Evolutionary conservation across 2,113 vertebrate species (phyloP).

Genomic region (Ammodytes dubius): DNA sequence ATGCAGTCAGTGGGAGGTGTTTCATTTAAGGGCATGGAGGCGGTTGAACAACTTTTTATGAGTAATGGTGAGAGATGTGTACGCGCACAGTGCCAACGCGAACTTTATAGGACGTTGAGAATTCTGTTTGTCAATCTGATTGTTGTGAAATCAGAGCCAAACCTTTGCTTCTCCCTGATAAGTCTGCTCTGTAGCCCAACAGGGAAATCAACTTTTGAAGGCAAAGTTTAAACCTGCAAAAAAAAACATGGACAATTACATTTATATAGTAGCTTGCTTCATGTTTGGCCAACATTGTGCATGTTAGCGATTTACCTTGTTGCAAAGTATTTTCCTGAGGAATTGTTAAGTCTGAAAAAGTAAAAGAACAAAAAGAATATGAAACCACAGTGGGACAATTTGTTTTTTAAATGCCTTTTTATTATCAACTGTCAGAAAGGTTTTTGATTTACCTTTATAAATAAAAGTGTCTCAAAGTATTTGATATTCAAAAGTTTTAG

Average conservation of each 20-base stretch:
- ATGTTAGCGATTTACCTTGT: background rate
- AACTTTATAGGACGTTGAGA: background rate
- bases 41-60: conserved; percentile 35
- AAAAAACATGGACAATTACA: background rate
- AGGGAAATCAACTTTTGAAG: background rate
- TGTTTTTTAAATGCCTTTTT: no score
- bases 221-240: background rate
- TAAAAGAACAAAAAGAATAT: no score
- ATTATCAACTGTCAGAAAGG: no score
- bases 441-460: no score
- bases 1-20: conserved; percentile 41
- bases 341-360: background rate
- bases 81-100: conserved; percentile 7
- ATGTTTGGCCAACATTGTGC: background rate
- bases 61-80: conserved; percentile 9
- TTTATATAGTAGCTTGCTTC: background rate
- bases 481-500: no score
- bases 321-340: background rate
- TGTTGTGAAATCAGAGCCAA: conserved; percentile 63
- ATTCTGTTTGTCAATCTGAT: conserved; percentile 50
- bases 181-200: background rate
- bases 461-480: no score
- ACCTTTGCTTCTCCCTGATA: conserved; percentile 14
- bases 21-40: conserved; percentile 38
- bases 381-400: no score